Conservation (phyloP, 2,888 invertebrate genomes). For the Ceriagrion tenellum region DNA sequence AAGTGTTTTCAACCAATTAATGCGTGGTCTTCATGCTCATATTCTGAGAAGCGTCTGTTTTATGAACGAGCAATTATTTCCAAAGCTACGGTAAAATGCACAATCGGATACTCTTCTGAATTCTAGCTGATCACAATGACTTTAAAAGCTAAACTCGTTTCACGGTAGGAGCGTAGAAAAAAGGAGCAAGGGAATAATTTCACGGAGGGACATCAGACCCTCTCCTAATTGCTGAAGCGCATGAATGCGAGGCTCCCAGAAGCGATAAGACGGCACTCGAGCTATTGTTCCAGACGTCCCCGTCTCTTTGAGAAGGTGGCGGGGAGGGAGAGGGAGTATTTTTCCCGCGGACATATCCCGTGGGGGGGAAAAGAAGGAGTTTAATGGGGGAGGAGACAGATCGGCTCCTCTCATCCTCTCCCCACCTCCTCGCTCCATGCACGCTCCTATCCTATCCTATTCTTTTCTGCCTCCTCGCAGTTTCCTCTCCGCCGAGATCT, state of each 20-base stretch:
- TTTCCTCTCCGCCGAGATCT: neutral
- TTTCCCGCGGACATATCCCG: neutral
- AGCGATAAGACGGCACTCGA: neutral
- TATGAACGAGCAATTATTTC: no score
- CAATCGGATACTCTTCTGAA: no score
- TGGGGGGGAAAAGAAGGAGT: neutral
- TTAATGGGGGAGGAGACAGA: neutral
- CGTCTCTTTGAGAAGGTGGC: neutral
- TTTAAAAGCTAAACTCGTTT: no score
- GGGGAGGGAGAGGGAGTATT: neutral
- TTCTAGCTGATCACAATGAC: no score
- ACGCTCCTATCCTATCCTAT: neutral
- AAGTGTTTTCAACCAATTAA: no score
- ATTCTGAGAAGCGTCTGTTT: no score
- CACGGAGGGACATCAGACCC: neutral
- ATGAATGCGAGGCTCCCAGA: neutral
- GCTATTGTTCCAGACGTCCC: neutral
- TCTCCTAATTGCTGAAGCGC: neutral
- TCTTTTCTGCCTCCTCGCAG: neutral
- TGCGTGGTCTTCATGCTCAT: no score
- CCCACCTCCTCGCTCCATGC: neutral
- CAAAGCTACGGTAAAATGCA: no score
- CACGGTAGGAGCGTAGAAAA: no score
- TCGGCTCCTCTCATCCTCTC: neutral
- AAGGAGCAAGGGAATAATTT: neutral